A percentile compares a stretch with the other conserved stretches of the same genome.
Conservation (phyloP, 1,140 invertebrate species). For the Ceratina japonica region DNA sequence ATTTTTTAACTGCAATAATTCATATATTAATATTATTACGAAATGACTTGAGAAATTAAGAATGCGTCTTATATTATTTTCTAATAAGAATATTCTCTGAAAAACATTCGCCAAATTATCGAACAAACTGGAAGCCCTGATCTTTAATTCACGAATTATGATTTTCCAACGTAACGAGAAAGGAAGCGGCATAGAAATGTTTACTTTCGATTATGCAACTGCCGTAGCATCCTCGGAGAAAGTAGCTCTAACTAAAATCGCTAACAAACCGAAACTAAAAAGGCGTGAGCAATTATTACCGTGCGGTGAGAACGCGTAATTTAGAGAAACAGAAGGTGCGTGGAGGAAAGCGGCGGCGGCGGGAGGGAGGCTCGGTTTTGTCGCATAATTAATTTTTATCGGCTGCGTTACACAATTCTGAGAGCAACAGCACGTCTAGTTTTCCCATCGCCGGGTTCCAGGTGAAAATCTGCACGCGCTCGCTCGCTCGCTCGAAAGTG, state of each 20-base stretch:
- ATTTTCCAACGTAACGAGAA: too few species aligned
- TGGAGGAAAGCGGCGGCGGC: too few species aligned
- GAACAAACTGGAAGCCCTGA: too few species aligned
- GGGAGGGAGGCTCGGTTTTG: too few species aligned
- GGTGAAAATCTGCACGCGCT: slow-evolving; percentile 19
- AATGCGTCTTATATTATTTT: too few species aligned
- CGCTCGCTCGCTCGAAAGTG: slow-evolving; percentile 22
- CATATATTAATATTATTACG: too few species aligned
- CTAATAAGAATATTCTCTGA: too few species aligned
- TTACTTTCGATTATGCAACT: neutral
- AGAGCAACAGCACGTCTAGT: neutral
- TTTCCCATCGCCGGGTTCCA: slow-evolving; percentile 22
- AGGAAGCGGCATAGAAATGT: neutral
- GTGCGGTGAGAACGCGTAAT: neutral
- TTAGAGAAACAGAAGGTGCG: neutral
- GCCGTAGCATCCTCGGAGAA: neutral
- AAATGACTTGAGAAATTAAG: too few species aligned
- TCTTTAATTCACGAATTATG: too few species aligned
- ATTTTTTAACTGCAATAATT: too few species aligned
- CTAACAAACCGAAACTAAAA: neutral
- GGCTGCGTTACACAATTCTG: slow-evolving; percentile 22
- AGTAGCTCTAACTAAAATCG: neutral
- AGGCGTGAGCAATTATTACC: neutral
- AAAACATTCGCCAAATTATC: too few species aligned
- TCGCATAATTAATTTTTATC: slow-evolving; percentile 40